These are phyloP conservation scores for Drosophila algonquin DNA, from an alignment of 2,888 invertebrate genomes.

Conservation along the genomic window DNA sequence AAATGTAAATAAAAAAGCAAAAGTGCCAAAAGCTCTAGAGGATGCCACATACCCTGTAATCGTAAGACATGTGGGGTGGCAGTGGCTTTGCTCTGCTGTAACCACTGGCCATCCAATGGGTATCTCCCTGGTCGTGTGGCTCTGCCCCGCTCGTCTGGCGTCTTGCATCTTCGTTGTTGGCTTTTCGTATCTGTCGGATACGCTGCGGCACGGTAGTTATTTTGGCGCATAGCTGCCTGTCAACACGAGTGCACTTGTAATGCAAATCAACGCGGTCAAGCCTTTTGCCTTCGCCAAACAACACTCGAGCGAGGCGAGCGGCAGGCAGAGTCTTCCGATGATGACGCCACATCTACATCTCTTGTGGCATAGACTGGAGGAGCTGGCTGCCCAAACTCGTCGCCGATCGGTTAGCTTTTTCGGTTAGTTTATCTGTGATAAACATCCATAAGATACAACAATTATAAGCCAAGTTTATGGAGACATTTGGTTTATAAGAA, in stretches of 20 bases:
- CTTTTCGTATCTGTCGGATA: conserved; percentile 22
- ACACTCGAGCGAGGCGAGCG: conserved; percentile 21
- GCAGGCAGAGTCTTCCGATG: background rate
- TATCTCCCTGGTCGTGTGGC: background rate
- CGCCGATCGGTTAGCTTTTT: conserved; percentile 35
- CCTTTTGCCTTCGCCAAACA: conserved; percentile 50
- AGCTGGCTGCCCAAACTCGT: conserved; percentile 30
- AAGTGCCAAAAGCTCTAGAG: conserved; percentile 68
- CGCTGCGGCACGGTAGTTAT: conserved; percentile 78
- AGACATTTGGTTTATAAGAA: conserved; percentile 38
- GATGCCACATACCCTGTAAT: background rate
- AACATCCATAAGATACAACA: conserved; percentile 38
- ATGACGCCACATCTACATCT: conserved; percentile 36
- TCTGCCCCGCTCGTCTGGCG: background rate
- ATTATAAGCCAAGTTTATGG: conserved; percentile 75
- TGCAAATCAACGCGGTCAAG: conserved; percentile 81
- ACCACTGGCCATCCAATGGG: background rate
- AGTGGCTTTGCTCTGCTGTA: too few relatives aligned
- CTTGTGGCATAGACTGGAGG: background rate
- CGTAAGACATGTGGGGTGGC: conserved; percentile 7
- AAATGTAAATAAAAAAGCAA: conserved; percentile 80
- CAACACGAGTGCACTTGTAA: conserved; percentile 81
- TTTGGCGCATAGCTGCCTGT: conserved; percentile 80
- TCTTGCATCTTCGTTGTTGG: background rate
- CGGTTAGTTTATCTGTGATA: conserved; percentile 49